These are phyloP conservation scores for Polyodon spathula DNA, from an alignment of 2,113 vertebrate genomes.

Conservation along the genomic window DNA sequence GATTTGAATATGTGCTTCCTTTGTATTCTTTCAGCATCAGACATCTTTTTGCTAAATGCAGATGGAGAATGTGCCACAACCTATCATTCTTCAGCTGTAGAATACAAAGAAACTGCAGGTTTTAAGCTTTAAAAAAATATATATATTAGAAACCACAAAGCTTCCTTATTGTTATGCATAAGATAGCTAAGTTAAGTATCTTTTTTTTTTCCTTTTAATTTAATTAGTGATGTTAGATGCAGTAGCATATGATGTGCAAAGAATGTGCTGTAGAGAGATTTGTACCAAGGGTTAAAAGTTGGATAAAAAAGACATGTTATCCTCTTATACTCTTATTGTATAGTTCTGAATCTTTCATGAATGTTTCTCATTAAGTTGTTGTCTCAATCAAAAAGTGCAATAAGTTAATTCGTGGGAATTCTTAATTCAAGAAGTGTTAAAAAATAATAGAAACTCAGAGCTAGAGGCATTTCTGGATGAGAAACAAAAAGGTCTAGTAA, in stretches of 20 bases:
- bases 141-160: slow-evolving; percentile 13
- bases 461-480: slow-evolving; percentile 31
- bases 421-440: not conserved
- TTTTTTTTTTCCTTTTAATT: not conserved
- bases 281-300: too few relatives aligned
- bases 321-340: too few relatives aligned
- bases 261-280: too few relatives aligned
- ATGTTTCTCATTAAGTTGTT: too few relatives aligned
- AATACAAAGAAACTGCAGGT: slow-evolving; percentile 27
- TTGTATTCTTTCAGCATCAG: not conserved
- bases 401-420: not conserved
- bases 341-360: too few relatives aligned
- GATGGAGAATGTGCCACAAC: slow-evolving; percentile 21
- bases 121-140: slow-evolving; percentile 20
- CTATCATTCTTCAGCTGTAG: slow-evolving; percentile 19
- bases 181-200: not conserved
- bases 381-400: not conserved
- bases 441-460: too few relatives aligned
- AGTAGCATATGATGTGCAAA: not conserved
- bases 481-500: slow-evolving; percentile 34
- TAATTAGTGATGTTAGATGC: not conserved
- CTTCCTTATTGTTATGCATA: slow-evolving; percentile 6
- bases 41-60: slow-evolving; percentile 12
- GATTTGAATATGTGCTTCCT: not conserved
- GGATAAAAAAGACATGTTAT: too few relatives aligned